Conservation (phyloP, 1,140 invertebrate genomes). For the Ceratina australensis region DNA sequence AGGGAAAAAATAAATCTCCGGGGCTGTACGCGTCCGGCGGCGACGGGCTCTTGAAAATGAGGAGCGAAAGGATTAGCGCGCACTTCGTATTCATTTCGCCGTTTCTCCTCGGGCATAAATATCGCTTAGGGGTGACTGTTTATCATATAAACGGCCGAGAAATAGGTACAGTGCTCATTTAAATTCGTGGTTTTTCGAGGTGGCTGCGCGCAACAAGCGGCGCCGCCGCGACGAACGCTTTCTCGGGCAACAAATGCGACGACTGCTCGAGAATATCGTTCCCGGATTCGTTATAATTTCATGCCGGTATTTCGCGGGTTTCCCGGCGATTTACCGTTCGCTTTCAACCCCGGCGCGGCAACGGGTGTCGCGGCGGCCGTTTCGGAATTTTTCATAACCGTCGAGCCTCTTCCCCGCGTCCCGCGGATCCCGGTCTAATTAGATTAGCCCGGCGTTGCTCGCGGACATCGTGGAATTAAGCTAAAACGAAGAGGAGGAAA, state of each 20-base stretch:
- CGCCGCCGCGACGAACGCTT: conserved; percentile 12
- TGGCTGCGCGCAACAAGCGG: conserved; percentile 63
- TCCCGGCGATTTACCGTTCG: conserved; percentile 25
- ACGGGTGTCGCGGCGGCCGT: not conserved
- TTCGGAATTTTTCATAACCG: conserved; percentile 45
- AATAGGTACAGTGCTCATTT: conserved; percentile 61
- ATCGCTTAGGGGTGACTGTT: conserved; percentile 67
- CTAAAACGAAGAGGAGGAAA: not conserved
- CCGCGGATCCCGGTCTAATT: conserved; percentile 9
- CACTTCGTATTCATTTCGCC: conserved; percentile 58
- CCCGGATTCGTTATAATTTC: conserved; percentile 56
- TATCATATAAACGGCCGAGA: conserved; percentile 66
- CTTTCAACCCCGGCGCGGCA: not conserved
- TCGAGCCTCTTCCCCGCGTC: not conserved
- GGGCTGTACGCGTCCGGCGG: no score
- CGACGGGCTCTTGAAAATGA: not conserved
- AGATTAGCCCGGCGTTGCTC: conserved; percentile 14
- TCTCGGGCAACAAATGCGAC: conserved; percentile 25
- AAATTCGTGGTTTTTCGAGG: conserved; percentile 63
- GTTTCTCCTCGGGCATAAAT: conserved; percentile 58
- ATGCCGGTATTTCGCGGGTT: conserved; percentile 31
- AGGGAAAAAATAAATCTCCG: no score
- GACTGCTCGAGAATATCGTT: not conserved
- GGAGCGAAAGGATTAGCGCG: conserved; percentile 57
- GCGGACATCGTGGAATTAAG: not conserved